phyloP scores from a whole-genome alignment of 2,113 vertebrate genomes.

The Stegastes partitus region DNA sequence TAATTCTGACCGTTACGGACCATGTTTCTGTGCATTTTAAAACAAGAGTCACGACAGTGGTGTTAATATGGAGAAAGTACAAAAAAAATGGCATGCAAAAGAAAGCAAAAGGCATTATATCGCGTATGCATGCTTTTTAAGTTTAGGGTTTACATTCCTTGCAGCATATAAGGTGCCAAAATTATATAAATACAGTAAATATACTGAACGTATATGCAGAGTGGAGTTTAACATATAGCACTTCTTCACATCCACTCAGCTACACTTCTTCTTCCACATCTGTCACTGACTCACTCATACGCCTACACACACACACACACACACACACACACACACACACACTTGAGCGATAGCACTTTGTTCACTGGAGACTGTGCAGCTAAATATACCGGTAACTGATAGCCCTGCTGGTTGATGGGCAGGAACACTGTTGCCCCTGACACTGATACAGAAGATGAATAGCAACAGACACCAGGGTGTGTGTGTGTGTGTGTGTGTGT shows the following conservation, averaged over 20 bases:
- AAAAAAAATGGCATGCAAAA: background rate
- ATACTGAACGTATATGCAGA: too few species aligned
- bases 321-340: background rate
- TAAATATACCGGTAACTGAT: conserved; percentile 73
- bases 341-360: conserved; percentile 59
- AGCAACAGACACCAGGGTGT: conserved; percentile 17
- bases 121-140: background rate
- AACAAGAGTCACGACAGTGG: background rate
- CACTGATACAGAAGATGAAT: conserved; percentile 47
- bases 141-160: too few species aligned
- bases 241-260: background rate
- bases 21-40: too few species aligned
- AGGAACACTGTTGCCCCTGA: conserved; percentile 41
- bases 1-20: too few species aligned
- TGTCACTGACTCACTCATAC: conserved; percentile 10
- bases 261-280: conserved; percentile 12
- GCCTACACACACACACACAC: too few species aligned
- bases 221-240: background rate
- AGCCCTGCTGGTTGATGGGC: conserved; percentile 40
- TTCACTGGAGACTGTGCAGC: conserved; percentile 48
- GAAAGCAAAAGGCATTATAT: background rate
- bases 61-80: background rate
- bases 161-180: too few species aligned
- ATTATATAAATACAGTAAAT: too few species aligned
- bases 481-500: conserved; percentile 11